Base-by-base conservation (phyloP, 2,888 invertebrate genomes). In the Ophion ventricosus region DNA sequence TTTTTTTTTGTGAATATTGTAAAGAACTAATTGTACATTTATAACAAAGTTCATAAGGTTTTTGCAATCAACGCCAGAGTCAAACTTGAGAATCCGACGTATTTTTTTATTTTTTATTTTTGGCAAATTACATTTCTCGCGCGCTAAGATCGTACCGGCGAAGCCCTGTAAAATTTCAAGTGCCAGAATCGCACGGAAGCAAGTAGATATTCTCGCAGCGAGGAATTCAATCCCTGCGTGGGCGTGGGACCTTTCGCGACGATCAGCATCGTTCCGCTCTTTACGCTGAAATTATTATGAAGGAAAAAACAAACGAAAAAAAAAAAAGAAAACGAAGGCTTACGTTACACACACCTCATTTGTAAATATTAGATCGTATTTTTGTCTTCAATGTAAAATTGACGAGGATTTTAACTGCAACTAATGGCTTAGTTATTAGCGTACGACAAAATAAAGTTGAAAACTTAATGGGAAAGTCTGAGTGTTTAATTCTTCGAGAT, bases 301-400 rank as follows among this genome's bases (percentile, higher is more conserved):
- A 70, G 7, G 74, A 77, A 72, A 57, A 75, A 72, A n/a, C n/a
- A n/a, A n/a, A n/a, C n/a, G n/a, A n/a, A n/a, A n/a, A n/a, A n/a
- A n/a, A n/a, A n/a, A n/a, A n/a, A n/a, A n/a, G n/a, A n/a, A 82
- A 73, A 74, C 80, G 17, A 64, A 75, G 26, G 61, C 90, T 92
- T 92, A 91, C 88, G 91, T 92, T 92, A 92, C 88, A 92, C 88
- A 92, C 91, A 92, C 92, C 91, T 92, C 91, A 92, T 92, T 92
- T 92, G 92, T 92, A 92, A 92, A 92, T 92, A 92, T 92, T 92
- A 92, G 92, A 92, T 91, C 92, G 91, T 92, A 92, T 92, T 92
- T 92, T 92, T 92, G 91, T 92, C 92, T 91, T 91, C 90, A 90
- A 92, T 91, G 91, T 92, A 90, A 92, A 91, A 91, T 90, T 90